These are phyloP conservation scores for Phocoena phocoena DNA, from an alignment of 2,113 vertebrate species.

Conservation along the genomic window DNA sequence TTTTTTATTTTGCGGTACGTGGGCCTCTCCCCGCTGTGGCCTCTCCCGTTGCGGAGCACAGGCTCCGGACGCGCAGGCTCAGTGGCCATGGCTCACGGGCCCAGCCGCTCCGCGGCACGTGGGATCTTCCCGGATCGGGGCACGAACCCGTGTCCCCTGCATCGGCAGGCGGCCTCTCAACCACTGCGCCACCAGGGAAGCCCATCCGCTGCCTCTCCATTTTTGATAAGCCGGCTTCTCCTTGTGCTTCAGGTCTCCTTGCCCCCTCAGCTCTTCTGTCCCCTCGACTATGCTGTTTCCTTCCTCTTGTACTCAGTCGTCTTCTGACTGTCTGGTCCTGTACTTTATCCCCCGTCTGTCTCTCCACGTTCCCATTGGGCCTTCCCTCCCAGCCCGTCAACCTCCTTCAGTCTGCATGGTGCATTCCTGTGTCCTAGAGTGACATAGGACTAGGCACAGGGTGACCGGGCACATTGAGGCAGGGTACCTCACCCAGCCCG, in stretches of 20 bases:
- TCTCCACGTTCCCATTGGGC: background rate
- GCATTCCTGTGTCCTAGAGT: background rate
- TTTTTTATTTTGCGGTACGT: too few relatives aligned
- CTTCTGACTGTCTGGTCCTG: background rate
- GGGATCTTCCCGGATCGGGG: rapidly evolving
- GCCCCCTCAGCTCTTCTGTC: background rate
- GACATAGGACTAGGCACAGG: background rate
- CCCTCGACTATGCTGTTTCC: background rate
- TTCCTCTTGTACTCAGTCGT: background rate
- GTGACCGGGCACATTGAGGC: background rate
- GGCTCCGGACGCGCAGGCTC: too few relatives aligned
- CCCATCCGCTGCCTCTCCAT: background rate
- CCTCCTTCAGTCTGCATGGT: background rate
- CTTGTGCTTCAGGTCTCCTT: background rate
- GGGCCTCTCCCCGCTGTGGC: too few relatives aligned
- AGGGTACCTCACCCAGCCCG: background rate
- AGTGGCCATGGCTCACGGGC: too few relatives aligned
- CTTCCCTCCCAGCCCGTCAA: background rate
- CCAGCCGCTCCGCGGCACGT: too few relatives aligned
- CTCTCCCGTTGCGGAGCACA: too few relatives aligned
- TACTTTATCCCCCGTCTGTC: background rate
- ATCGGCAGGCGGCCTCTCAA: too few relatives aligned
- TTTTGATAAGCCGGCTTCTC: background rate
- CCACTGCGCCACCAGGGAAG: too few relatives aligned
- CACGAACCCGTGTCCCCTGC: too few relatives aligned